Evolutionary conservation across 2,888 invertebrate genomes (phyloP).

Genomic region (Drosophila monieri): DNA sequence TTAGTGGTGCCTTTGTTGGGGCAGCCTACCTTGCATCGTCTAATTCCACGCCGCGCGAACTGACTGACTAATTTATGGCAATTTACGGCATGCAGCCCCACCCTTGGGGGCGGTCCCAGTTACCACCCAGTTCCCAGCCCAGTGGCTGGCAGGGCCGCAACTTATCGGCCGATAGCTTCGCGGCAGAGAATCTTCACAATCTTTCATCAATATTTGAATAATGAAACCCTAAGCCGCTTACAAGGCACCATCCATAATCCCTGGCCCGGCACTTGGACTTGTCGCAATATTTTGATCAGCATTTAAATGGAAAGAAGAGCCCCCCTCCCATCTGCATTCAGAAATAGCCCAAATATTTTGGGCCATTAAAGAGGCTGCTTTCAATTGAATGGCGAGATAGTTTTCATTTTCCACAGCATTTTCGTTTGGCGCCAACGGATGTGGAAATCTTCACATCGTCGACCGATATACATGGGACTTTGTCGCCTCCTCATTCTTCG

Average conservation of each 20-base stretch:
- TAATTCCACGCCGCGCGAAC: constrained; percentile 49
- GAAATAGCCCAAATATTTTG: constrained; percentile 67
- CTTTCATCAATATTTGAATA: not conserved
- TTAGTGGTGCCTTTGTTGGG: constrained; percentile 43
- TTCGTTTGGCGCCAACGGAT: constrained; percentile 39
- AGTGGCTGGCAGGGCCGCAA: constrained; percentile 23
- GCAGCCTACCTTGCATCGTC: constrained; percentile 61
- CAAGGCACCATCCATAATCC: constrained; percentile 39
- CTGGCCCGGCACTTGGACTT: constrained; percentile 14
- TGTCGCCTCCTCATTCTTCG: constrained; percentile 13
- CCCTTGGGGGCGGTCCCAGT: constrained; percentile 22
- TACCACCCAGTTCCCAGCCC: constrained; percentile 27
- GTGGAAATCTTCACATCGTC: constrained; percentile 38
- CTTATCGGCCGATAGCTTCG: constrained; percentile 26
- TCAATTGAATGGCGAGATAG: constrained; percentile 55
- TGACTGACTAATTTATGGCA: constrained; percentile 68
- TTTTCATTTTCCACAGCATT: constrained; percentile 38
- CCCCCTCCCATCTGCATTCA: constrained; percentile 5
- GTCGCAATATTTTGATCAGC: constrained; percentile 76
- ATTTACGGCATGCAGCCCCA: constrained; percentile 53
- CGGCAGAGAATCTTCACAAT: constrained; percentile 6
- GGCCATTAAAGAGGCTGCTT: constrained; percentile 62
- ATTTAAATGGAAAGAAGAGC: constrained; percentile 31
- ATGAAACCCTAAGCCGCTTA: constrained; percentile 60
- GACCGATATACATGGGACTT: constrained; percentile 27